Evolutionary conservation across 2,113 vertebrate species (phyloP).

Genomic region (Carassius gibelio): DNA sequence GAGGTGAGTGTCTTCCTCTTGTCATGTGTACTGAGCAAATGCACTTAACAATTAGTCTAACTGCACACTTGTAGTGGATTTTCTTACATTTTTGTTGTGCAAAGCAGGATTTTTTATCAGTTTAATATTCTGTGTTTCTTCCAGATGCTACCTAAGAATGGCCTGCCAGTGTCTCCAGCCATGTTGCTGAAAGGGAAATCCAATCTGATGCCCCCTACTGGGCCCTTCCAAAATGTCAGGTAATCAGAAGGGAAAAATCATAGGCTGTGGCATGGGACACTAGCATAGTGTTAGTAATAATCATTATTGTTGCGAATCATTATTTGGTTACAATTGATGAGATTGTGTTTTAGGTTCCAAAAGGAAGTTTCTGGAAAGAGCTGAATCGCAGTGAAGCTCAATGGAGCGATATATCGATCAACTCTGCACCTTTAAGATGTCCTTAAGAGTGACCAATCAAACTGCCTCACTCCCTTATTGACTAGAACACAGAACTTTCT

Average conservation of each 20-base stretch:
- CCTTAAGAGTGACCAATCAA: slow-evolving; percentile 39
- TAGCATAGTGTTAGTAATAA: too few species aligned
- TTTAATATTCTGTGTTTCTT: background rate
- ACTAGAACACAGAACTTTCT: slow-evolving; percentile 57
- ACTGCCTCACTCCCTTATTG: slow-evolving; percentile 49
- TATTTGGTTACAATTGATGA: background rate
- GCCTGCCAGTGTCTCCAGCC: slow-evolving; percentile 44
- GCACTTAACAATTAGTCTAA: too few species aligned
- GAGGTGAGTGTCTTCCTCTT: slow-evolving; percentile 42
- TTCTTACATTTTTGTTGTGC: too few species aligned
- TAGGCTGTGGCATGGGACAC: background rate
- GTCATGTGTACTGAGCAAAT: background rate
- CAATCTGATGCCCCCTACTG: slow-evolving; percentile 69
- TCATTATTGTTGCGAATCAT: background rate
- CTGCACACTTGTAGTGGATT: too few species aligned
- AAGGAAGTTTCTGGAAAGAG: slow-evolving; percentile 61
- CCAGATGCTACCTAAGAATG: slow-evolving; percentile 56
- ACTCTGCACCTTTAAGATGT: slow-evolving; percentile 41
- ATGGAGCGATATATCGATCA: slow-evolving; percentile 39
- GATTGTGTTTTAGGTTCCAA: slow-evolving; percentile 62
- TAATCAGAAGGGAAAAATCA: background rate
- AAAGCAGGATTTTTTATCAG: too few species aligned
- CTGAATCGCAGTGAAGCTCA: slow-evolving; percentile 48
- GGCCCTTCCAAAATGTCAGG: slow-evolving; percentile 58
- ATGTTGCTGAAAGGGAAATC: slow-evolving; percentile 60